These are phyloP conservation scores for Eretmocerus hayati DNA, from an alignment of 2,888 invertebrate genomes.

Conservation along the genomic window DNA sequence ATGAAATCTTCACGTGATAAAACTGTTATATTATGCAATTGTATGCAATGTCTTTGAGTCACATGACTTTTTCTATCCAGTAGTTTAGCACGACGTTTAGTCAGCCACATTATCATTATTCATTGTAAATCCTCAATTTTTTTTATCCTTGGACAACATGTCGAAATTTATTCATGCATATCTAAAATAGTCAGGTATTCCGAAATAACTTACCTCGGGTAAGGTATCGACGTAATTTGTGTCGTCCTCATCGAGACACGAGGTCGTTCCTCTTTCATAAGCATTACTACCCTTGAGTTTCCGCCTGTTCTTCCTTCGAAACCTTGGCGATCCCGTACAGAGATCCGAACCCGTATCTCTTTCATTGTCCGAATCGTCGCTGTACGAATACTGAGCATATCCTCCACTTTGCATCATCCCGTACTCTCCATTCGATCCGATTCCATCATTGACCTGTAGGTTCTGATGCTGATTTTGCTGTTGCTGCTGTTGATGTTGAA, in stretches of 20 bases:
- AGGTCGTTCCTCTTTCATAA: too few species aligned
- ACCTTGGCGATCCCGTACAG: constrained; percentile 69
- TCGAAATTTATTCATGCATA: too few species aligned
- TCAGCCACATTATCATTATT: too few species aligned
- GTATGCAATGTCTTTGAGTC: too few species aligned
- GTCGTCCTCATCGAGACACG: constrained; percentile 58
- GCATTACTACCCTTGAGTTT: constrained; percentile 30
- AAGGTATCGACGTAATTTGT: constrained; percentile 76
- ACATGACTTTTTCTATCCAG: too few species aligned
- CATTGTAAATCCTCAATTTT: too few species aligned
- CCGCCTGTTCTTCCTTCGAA: constrained; percentile 58
- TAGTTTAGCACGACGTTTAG: too few species aligned
- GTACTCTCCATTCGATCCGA: background rate
- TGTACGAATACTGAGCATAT: constrained; percentile 32
- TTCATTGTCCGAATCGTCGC: constrained; percentile 57
- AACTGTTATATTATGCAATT: too few species aligned
- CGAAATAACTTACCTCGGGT: constrained; percentile 71
- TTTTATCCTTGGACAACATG: too few species aligned
- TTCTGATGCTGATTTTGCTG: background rate
- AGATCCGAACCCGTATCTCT: constrained; percentile 52
- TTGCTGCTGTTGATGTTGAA: constrained; percentile 46
- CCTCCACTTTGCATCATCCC: too few species aligned
- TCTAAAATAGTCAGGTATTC: too few species aligned
- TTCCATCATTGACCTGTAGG: background rate
- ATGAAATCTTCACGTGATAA: too few species aligned